Conservation (phyloP, 2,797 vertebrate genomes). For the Adrianichthys oophorus region DNA sequence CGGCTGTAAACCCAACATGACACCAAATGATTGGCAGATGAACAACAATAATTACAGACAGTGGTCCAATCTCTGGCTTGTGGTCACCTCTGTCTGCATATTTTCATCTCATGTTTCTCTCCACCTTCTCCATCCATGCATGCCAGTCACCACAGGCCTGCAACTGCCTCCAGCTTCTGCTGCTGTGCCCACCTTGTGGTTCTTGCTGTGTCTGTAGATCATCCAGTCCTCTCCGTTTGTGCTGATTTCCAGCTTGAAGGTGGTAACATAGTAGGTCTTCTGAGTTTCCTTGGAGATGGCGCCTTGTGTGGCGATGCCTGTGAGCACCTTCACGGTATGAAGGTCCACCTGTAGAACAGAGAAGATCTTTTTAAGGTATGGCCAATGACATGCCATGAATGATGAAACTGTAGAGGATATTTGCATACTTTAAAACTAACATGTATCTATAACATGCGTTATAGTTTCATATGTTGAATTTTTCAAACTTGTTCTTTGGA, state of each 20-base stretch:
- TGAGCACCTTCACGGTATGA: slow-evolving; percentile 87
- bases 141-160: slow-evolving; percentile 25
- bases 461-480: too few species aligned
- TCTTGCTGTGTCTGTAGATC: slow-evolving; percentile 96
- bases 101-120: slow-evolving; percentile 48
- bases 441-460: too few species aligned
- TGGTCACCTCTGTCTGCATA: slow-evolving; percentile 50
- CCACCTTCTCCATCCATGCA: slow-evolving; percentile 20
- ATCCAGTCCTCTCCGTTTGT: slow-evolving; percentile 99
- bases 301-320: slow-evolving; percentile 94
- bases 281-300: slow-evolving; percentile 94
- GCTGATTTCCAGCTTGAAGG: slow-evolving; percentile 97
- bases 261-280: slow-evolving; percentile 89
- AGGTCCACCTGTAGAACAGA: slow-evolving; percentile 69
- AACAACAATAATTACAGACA: slow-evolving; percentile 56
- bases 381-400: not conserved
- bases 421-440: not conserved
- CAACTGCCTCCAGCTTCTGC: slow-evolving; percentile 2
- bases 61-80: slow-evolving; percentile 44
- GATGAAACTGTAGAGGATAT: not conserved
- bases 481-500: too few species aligned
- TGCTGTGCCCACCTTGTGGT: slow-evolving; percentile 87
- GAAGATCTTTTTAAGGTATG: not conserved
- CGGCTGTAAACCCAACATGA: slow-evolving; percentile 49
- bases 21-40: slow-evolving; percentile 38